Conservation (phyloP, 2,797 vertebrate genomes). For the Iguana delicatissima region DNA sequence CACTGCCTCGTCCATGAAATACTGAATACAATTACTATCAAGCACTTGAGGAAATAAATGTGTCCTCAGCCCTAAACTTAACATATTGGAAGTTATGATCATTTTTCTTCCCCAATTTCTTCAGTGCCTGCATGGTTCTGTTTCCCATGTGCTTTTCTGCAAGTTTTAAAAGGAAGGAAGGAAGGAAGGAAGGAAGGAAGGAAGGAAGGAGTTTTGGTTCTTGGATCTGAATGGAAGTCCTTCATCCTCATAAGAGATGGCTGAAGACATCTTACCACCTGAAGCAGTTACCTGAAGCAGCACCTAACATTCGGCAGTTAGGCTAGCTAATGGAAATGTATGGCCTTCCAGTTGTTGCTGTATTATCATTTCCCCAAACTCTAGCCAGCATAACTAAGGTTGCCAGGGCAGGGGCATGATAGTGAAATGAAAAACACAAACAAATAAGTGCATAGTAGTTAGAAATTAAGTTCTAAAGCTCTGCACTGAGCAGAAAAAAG, state of each 20-base stretch:
- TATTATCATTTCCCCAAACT: too few species aligned
- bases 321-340: too few species aligned
- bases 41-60: slow-evolving; percentile 32
- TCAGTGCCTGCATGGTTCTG: neutral
- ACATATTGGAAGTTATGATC: slow-evolving; percentile 34
- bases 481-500: too few species aligned
- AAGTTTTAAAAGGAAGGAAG: neutral
- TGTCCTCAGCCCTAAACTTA: slow-evolving; percentile 55
- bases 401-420: too few species aligned
- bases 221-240: neutral
- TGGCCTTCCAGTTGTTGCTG: too few species aligned
- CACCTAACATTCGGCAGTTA: neutral
- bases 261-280: too few species aligned
- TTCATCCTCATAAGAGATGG: neutral
- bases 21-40: slow-evolving; percentile 31
- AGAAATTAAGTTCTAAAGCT: too few species aligned
- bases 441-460: too few species aligned
- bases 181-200: neutral
- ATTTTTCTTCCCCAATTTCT: slow-evolving; percentile 27
- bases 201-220: neutral
- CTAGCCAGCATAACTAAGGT: too few species aligned
- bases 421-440: too few species aligned
- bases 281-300: neutral
- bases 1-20: slow-evolving; percentile 28
- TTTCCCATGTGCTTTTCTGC: neutral